Percentiles rank a stretch among this genome's conserved stretches.
phyloP scores from a whole-genome alignment of 2,888 invertebrate genomes.

The Nemurella pictetii region DNA sequence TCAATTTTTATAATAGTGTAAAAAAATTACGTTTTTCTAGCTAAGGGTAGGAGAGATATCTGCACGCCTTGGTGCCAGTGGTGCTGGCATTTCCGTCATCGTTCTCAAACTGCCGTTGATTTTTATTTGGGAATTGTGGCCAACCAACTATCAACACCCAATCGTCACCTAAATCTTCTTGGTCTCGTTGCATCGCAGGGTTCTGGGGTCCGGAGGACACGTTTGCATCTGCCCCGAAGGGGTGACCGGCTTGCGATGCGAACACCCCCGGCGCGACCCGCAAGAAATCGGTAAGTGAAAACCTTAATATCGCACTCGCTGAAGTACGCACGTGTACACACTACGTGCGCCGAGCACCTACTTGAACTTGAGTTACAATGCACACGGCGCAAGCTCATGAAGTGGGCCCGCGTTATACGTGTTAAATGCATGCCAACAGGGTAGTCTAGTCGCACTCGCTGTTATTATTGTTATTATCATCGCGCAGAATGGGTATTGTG shows the following conservation, averaged over 20 bases:
- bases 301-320: background rate
- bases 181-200: constrained; percentile 58
- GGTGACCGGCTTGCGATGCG: constrained; percentile 71
- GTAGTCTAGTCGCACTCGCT: background rate
- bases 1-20: too few species aligned
- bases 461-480: background rate
- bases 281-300: constrained; percentile 47
- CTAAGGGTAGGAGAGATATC: too few species aligned
- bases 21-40: too few species aligned
- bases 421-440: background rate
- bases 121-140: too few species aligned
- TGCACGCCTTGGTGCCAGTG: too few species aligned
- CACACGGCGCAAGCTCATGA: background rate
- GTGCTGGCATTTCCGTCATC: too few species aligned
- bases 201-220: constrained; percentile 74
- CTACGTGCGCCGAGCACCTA: background rate
- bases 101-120: too few species aligned
- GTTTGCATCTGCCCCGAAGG: constrained; percentile 70
- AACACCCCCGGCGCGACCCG: constrained; percentile 60
- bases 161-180: too few species aligned
- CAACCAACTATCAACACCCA: too few species aligned
- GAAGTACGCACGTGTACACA: background rate
- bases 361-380: background rate
- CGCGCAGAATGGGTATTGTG: background rate
- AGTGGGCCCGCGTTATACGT: background rate